A percentile compares a stretch with the other conserved stretches of the same genome.
Conservation (phyloP, 2,888 invertebrate genomes). For the Ecliptopera silaceata region DNA sequence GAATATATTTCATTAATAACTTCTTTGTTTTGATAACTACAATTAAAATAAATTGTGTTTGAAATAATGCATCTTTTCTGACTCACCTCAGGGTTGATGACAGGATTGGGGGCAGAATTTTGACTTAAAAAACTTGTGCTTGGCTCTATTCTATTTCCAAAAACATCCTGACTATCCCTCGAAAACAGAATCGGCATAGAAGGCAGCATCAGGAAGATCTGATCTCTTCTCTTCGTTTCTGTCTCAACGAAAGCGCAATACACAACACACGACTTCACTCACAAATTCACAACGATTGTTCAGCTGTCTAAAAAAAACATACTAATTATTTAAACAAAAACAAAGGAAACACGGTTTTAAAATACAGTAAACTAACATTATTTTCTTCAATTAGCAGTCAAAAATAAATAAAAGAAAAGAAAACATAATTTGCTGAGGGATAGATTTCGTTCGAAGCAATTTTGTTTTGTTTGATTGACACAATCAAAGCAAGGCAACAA, state of each 20-base stretch:
- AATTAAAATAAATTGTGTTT: conserved; percentile 35
- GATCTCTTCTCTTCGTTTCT: conserved; percentile 17
- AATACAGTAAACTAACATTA: conserved; percentile 40
- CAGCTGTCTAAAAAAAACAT: conserved; percentile 41
- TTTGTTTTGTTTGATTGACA: conserved; percentile 37
- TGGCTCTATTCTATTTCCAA: conserved; percentile 74
- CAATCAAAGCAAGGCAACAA: neutral
- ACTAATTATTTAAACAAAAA: conserved; percentile 40
- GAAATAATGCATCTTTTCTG: conserved; percentile 41
- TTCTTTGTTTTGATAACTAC: conserved; percentile 17
- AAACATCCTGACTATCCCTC: conserved; percentile 78
- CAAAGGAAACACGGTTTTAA: conserved; percentile 44
- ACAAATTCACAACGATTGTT: conserved; percentile 50
- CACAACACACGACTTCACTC: conserved; percentile 42
- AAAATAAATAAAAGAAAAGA: conserved; percentile 3
- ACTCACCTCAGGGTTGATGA: conserved; percentile 66
- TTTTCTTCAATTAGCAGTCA: conserved; percentile 42
- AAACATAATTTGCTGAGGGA: conserved; percentile 5
- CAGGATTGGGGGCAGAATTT: conserved; percentile 55
- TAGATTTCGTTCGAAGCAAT: conserved; percentile 7
- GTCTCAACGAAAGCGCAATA: neutral
- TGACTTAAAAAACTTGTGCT: conserved; percentile 71
- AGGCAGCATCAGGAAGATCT: conserved; percentile 75
- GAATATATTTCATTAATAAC: conserved; percentile 1
- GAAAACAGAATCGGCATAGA: conserved; percentile 79